Conservation (phyloP, 1,140 invertebrate genomes). For the Eriosoma lanigerum region DNA sequence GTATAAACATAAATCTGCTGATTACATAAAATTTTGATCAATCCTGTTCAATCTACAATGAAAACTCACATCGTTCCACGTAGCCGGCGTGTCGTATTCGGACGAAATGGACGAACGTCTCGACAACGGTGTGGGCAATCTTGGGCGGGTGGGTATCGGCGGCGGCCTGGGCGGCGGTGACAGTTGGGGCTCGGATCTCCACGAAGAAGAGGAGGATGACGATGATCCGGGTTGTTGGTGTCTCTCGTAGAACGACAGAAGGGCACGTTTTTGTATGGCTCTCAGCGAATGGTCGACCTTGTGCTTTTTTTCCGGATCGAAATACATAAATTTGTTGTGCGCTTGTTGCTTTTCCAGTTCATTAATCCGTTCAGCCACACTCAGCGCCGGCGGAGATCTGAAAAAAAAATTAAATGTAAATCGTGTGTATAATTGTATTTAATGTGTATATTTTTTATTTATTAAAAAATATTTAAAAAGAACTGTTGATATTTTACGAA, state of each 20-base stretch:
- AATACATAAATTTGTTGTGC: conserved; percentile 65
- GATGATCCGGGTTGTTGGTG: conserved; percentile 65
- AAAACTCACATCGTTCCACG: conserved; percentile 55
- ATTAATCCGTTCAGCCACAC: conserved; percentile 75
- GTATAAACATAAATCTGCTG: too few relatives aligned
- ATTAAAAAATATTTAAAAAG: too few relatives aligned
- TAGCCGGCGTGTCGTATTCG: conserved; percentile 64
- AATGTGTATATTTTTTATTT: too few relatives aligned
- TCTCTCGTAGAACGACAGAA: conserved; percentile 81
- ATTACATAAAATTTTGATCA: too few relatives aligned
- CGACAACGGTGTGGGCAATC: conserved; percentile 62
- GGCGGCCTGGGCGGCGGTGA: conserved; percentile 55
- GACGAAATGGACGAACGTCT: conserved; percentile 70
- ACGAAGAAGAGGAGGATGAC: conserved; percentile 56
- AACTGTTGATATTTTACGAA: too few relatives aligned
- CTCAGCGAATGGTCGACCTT: conserved; percentile 75
- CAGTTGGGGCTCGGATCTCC: conserved; percentile 67
- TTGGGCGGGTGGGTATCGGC: conserved; percentile 64
- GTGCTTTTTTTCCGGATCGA: conserved; percentile 76
- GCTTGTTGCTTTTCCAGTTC: conserved; percentile 67
- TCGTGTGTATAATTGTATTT: too few relatives aligned
- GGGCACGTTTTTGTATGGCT: conserved; percentile 82
- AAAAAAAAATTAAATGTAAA: not conserved
- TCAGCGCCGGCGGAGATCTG: conserved; percentile 60
- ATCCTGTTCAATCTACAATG: too few relatives aligned